Base-by-base conservation (phyloP, 2,797 vertebrate genomes). In the Cyclura pinguis region DNA sequence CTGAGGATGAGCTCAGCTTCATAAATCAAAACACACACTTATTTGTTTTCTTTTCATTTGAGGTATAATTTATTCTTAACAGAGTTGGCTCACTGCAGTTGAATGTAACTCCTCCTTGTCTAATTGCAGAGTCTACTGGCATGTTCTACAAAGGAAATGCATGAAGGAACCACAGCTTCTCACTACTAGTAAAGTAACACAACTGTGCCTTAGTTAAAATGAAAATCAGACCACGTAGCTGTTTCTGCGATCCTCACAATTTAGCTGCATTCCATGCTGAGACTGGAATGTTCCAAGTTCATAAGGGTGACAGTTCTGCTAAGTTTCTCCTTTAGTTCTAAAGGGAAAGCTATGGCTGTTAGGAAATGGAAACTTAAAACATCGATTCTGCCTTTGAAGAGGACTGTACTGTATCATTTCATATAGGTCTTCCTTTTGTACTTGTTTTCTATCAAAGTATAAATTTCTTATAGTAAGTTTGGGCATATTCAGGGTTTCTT, bases 331-430 rank as follows among this genome's bases (percentile, higher is more conserved):
- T 97, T 93, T 38, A 76, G n/a, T 77, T 77, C 93, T 92, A 52
- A 91, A 95, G 90, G 50, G 95, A 96, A 96, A 95, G 95, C 92
- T 69, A 92, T 94, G 94, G 91, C 73, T 67, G 64, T 10, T 85
- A 82, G 84, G 92, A 95, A 97, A 96, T 73, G 94, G 92, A 97
- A 96, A 96, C 93, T 96, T 59, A 89, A 84, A 92, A 67, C 72
- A 62, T 0, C 86, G 0, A 59, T 76, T 86, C 55, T 74, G 82
- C 80, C 89, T 94, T 89, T 27, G 85, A 85, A 95, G 93, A 80
- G 18, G 72, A 86, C 84, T 92, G 81, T 83, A 90, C 92, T 91
- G 22, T 1, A 77, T 50, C 76, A 13, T 64, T 91, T 91, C 93
- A 94, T 84, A 35, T n/a, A 29, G 64, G 59, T 80, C 87, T 80